phyloP scores from a whole-genome alignment of 2,888 invertebrate species.

The Alloscopus bannaensis region DNA sequence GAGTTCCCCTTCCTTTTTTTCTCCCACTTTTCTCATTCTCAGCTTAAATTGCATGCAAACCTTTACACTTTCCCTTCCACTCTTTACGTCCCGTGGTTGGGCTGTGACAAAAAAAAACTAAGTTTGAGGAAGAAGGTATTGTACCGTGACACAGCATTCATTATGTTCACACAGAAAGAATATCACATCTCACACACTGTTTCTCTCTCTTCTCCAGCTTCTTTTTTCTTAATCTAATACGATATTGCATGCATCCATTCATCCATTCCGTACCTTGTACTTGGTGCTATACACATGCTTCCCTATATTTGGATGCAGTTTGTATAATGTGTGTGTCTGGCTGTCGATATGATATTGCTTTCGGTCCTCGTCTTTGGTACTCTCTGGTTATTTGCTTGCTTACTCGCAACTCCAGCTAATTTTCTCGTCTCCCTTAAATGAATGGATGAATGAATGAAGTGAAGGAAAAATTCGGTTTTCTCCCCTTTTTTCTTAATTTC shows the following conservation, averaged over 20 bases:
- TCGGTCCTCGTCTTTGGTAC: neutral
- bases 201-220: neutral
- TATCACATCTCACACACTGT: conserved; percentile 22
- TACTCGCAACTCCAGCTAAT: conserved; percentile 6
- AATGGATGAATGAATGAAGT: neutral
- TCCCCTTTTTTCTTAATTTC: conserved; percentile 29
- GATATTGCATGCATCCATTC: conserved; percentile 28
- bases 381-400: too few species aligned
- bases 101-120: conserved; percentile 2
- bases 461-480: neutral
- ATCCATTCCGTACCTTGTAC: conserved; percentile 23
- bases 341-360: conserved; percentile 24
- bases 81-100: too few species aligned
- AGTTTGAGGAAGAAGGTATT: conserved; percentile 24
- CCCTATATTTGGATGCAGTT: too few species aligned
- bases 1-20: neutral
- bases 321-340: too few species aligned
- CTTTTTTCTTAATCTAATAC: conserved; percentile 18
- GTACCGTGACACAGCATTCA: conserved; percentile 34
- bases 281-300: neutral
- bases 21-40: conserved; percentile 1
- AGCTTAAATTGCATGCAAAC: conserved; percentile 27
- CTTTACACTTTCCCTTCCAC: too few species aligned
- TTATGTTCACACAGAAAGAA: conserved; percentile 18
- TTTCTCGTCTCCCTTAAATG: conserved; percentile 8